Evolutionary conservation across 35 echinoderm and acorn worm species (phyloP), one percentile per base, ranked within the genome.

Genomic region (Heliocidaris erythrogramma): DNA sequence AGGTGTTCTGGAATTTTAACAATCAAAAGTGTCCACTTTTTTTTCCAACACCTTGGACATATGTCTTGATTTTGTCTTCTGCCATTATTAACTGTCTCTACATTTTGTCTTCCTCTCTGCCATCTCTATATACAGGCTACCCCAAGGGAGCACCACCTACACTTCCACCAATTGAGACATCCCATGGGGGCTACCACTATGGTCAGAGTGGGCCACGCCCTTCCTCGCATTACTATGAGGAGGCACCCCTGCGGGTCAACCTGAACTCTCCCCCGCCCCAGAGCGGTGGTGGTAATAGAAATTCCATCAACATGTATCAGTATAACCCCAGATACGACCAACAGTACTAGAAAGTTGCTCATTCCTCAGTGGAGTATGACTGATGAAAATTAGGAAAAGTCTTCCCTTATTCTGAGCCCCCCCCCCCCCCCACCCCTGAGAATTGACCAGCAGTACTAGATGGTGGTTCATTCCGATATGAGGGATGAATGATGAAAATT

Each of bases 281-380:
- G 31, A 32, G 31, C 31, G 87, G 13, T 86, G 85, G 13, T 29
- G n/a, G n/a, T 9, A 29, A 32, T 32, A 86, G 85, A n/a, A 86
- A 86, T 86, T 29, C 87, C 31, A 89, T 89, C 31, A 89, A 89
- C 87, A 89, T 89, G 87, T 89, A 89, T 5, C 12, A 89, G 87
- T 32, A 89, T 21, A 89, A 89, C 87, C 31, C 87, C 31, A 18
- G 9, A 48, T n/a, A 89, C 29, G 31, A 89, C 31, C 7, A 47
- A 7, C 65, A 21, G 27, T 78, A 78, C 17, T 78, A 78, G 65
- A 78, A 7, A 7, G 18, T 7, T 18, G 21, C 27, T 21, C 35
- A 78, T 78, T 7, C 65, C 8, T 8, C 12, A 2, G 27, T 78
- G 65, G 65, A 4, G 21, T 78, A n/a, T 78, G 18, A n/a, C 65